Percentiles rank a stretch among this genome's conserved stretches.
phyloP scores from a whole-genome alignment of 2,888 invertebrate genomes.

The Myopa tessellatipennis region DNA sequence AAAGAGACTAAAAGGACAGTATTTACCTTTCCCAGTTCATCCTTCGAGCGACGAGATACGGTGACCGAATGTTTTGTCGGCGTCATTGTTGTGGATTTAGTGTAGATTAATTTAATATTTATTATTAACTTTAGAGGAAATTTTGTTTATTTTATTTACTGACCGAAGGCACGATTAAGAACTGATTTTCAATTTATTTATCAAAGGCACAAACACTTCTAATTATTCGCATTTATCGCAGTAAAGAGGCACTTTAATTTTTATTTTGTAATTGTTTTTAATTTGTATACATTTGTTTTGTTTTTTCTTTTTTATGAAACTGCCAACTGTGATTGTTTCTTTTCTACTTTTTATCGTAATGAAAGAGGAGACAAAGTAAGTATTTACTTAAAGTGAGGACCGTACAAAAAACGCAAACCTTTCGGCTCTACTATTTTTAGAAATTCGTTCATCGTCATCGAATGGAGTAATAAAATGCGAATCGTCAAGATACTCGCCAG shows the following conservation, averaged over 20 bases:
- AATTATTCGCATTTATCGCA: no score
- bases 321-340: not conserved
- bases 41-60: constrained; percentile 24
- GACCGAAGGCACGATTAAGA: constrained; percentile 5
- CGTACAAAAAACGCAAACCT: constrained; percentile 41
- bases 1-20: not conserved
- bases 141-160: not conserved
- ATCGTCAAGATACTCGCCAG: not conserved
- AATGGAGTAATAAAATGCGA: constrained; percentile 27
- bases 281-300: not conserved
- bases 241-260: no score
- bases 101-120: not conserved
- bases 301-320: not conserved
- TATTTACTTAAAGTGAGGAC: constrained; percentile 32
- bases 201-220: constrained; percentile 1
- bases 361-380: not conserved
- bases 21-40: constrained; percentile 34
- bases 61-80: constrained; percentile 32
- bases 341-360: not conserved
- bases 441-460: constrained; percentile 52
- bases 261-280: no score
- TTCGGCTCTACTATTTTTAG: constrained; percentile 53
- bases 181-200: not conserved
- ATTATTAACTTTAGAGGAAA: not conserved
- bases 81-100: constrained; percentile 15